A percentile compares a stretch with the other conserved stretches of the same genome.
Evolutionary conservation across 2,888 invertebrate species (phyloP).

Genomic region (Drosophila barbarae): DNA sequence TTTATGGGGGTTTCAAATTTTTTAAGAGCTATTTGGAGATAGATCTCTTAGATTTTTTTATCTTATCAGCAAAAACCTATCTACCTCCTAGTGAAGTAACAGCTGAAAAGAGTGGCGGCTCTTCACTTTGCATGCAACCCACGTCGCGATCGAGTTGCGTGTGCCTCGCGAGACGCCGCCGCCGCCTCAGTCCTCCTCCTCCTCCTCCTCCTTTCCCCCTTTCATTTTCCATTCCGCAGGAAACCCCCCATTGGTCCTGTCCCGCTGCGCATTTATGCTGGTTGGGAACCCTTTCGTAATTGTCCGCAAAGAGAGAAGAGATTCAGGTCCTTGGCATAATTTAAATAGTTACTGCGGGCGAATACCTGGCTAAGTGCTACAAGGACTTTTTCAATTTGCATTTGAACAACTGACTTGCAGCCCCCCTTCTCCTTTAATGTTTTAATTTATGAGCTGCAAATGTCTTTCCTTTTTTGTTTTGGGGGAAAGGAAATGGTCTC

Average conservation of each 20-base stretch:
- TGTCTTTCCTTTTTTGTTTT: slow-evolving; percentile 8
- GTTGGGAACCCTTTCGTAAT: slow-evolving; percentile 41
- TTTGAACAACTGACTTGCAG: slow-evolving; percentile 40
- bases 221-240: background rate
- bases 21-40: too few species aligned
- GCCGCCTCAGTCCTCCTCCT: background rate
- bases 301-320: slow-evolving; percentile 18
- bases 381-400: slow-evolving; percentile 52
- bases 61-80: background rate
- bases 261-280: slow-evolving; percentile 60
- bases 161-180: slow-evolving; percentile 21
- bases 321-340: slow-evolving; percentile 54
- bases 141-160: slow-evolving; percentile 48
- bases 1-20: too few species aligned
- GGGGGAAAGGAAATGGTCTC: background rate
- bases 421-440: slow-evolving; percentile 51
- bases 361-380: slow-evolving; percentile 66
- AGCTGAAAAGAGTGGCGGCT: slow-evolving; percentile 18
- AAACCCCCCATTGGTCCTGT: slow-evolving; percentile 50
- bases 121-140: slow-evolving; percentile 60
- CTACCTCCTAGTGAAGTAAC: slow-evolving; percentile 5
- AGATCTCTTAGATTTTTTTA: background rate
- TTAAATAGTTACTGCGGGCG: slow-evolving; percentile 72
- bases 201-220: too few species aligned
- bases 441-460: slow-evolving; percentile 64